Evolutionary conservation across 1,140 invertebrate species (phyloP).

Genomic region (Hyphantria cunea): DNA sequence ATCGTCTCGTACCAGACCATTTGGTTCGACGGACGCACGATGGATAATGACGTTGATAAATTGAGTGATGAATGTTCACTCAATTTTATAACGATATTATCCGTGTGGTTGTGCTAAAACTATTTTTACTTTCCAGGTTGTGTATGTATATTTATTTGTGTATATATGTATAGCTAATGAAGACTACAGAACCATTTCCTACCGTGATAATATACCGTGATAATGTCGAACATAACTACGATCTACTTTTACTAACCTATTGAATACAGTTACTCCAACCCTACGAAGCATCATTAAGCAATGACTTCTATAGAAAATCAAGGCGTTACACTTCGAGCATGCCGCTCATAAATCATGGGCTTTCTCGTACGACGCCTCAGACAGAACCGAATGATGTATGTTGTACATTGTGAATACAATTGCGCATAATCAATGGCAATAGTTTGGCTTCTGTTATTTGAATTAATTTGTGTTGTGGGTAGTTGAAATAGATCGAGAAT

Average conservation of each 20-base stretch:
- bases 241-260: background rate
- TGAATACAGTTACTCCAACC: background rate
- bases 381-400: slow-evolving; percentile 17
- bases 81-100: too few species aligned
- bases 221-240: background rate
- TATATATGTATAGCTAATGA: too few species aligned
- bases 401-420: slow-evolving; percentile 21
- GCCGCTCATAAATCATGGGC: slow-evolving; percentile 20
- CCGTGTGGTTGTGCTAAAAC: too few species aligned
- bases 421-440: slow-evolving; percentile 28
- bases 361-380: slow-evolving; percentile 13
- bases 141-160: too few species aligned
- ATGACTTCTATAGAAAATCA: slow-evolving; percentile 29
- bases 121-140: too few species aligned
- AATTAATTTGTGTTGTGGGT: slow-evolving; percentile 15
- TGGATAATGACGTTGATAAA: too few species aligned
- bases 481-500: background rate
- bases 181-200: background rate
- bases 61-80: too few species aligned
- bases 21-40: too few species aligned
- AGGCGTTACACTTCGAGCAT: slow-evolving; percentile 17
- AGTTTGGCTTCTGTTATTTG: slow-evolving; percentile 22
- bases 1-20: too few species aligned
- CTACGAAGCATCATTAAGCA: slow-evolving; percentile 19
- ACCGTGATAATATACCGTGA: background rate